Percentiles rank a stretch among this genome's conserved stretches.
Conservation (phyloP, 2,888 invertebrate genomes). For the Podabrus alpinus region DNA sequence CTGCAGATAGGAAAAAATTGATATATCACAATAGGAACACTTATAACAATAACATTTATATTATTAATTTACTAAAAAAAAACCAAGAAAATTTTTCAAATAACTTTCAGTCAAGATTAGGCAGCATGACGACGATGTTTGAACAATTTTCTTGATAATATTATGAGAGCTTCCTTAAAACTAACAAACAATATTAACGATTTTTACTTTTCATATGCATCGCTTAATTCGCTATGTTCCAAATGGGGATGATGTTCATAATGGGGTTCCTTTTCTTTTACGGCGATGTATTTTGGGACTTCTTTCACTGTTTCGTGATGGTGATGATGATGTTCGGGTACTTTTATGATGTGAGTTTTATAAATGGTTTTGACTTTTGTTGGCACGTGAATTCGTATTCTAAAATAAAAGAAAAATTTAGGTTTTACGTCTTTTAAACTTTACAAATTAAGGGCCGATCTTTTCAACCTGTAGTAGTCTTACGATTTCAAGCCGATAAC, state of each 20-base stretch:
- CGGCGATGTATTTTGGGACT: constrained; percentile 13
- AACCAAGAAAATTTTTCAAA: not conserved
- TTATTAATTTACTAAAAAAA: too few relatives aligned
- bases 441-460: too few relatives aligned
- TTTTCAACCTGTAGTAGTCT: too few relatives aligned
- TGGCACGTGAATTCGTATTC: constrained; percentile 51
- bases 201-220: not conserved
- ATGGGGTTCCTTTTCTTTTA: not conserved
- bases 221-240: not conserved
- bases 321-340: constrained; percentile 53
- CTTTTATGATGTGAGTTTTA: constrained; percentile 51
- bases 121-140: too few relatives aligned
- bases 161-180: too few relatives aligned
- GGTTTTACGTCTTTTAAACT: too few relatives aligned
- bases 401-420: constrained; percentile 33
- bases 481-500: too few relatives aligned
- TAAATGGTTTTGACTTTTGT: constrained; percentile 50
- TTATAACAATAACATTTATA: not conserved
- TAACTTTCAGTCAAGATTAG: too few relatives aligned
- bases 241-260: not conserved
- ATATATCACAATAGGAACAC: not conserved
- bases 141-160: too few relatives aligned
- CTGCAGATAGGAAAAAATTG: not conserved
- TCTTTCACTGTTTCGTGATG: constrained; percentile 48
- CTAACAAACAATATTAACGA: too few relatives aligned